phyloP scores from a whole-genome alignment of 2,797 vertebrate genomes.

The Rhynchonycteris naso region DNA sequence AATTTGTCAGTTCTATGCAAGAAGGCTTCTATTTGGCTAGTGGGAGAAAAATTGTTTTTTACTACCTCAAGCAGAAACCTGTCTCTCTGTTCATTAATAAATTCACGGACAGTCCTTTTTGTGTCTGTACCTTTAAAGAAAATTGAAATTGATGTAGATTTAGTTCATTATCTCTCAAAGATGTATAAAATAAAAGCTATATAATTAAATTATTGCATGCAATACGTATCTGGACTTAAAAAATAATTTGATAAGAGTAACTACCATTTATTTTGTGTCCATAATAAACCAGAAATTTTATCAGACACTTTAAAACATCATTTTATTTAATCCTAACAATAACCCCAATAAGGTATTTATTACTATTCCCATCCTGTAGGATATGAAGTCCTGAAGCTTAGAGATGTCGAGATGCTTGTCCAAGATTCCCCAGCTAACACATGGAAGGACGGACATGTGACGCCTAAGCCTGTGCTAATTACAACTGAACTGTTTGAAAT shows the following conservation, averaged over 20 bases:
- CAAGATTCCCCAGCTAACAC: too few relatives aligned
- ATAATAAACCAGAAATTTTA: neutral
- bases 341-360: neutral
- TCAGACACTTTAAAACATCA: neutral
- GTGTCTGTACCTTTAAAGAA: slow-evolving; percentile 76
- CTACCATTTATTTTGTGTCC: neutral
- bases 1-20: neutral
- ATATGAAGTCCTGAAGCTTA: neutral
- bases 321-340: neutral
- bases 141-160: slow-evolving; percentile 63
- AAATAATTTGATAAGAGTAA: neutral
- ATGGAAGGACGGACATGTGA: fast-evolving
- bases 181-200: neutral
- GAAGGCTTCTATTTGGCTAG: neutral
- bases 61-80: slow-evolving; percentile 84
- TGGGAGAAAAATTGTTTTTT: slow-evolving; percentile 44
- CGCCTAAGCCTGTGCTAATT: neutral
- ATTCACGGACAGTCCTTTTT: slow-evolving; percentile 78
- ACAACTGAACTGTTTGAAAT: neutral
- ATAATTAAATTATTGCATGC: neutral
- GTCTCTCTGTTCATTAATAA: slow-evolving; percentile 80
- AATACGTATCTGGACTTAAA: neutral
- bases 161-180: slow-evolving; percentile 31
- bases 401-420: neutral
- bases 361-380: neutral